Percentiles rank a stretch among this genome's conserved stretches.
phyloP scores from a whole-genome alignment of 2,888 invertebrate species.

The Scaptomyza parva region DNA sequence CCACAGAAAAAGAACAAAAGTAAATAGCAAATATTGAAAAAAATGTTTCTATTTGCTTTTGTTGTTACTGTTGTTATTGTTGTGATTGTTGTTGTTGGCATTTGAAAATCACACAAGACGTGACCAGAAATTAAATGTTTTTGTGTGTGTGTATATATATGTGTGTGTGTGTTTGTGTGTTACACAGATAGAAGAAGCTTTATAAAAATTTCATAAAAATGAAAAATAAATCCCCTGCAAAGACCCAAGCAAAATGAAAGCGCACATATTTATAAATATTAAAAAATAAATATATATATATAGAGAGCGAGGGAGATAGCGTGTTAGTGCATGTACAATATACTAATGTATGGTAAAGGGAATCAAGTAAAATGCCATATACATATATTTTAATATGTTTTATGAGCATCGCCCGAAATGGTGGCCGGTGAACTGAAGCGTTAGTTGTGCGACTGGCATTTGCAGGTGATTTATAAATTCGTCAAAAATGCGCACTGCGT shows the following conservation, averaged over 20 bases:
- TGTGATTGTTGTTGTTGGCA: constrained; percentile 48
- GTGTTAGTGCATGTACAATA: constrained; percentile 12
- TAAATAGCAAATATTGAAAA: constrained; percentile 54
- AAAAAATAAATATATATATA: constrained; percentile 1
- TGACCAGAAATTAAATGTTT: constrained; percentile 75
- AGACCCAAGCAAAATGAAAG: constrained; percentile 44
- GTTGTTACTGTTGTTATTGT: constrained; percentile 41
- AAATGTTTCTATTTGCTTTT: too few relatives aligned
- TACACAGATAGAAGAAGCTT: constrained; percentile 48
- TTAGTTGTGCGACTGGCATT: constrained; percentile 27
- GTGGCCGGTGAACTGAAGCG: constrained; percentile 35
- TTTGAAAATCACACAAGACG: constrained; percentile 72
- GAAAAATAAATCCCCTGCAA: constrained; percentile 68
- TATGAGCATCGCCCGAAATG: constrained; percentile 40
- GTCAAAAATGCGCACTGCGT: constrained; percentile 56
- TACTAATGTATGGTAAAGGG: constrained; percentile 20
- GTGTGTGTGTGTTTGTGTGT: constrained; percentile 17
- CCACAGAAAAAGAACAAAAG: constrained; percentile 40
- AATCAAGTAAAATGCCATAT: constrained; percentile 15
- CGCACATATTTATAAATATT: constrained; percentile 20
- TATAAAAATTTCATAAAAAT: constrained; percentile 68
- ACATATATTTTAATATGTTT: constrained; percentile 65
- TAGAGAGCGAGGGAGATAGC: too few relatives aligned
- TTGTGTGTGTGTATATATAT: constrained; percentile 19
- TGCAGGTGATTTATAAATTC: constrained; percentile 69